A percentile compares a stretch with the other conserved stretches of the same genome.
phyloP scores from a whole-genome alignment of 1,140 invertebrate species.

The Anoplolepis gracilipes region DNA sequence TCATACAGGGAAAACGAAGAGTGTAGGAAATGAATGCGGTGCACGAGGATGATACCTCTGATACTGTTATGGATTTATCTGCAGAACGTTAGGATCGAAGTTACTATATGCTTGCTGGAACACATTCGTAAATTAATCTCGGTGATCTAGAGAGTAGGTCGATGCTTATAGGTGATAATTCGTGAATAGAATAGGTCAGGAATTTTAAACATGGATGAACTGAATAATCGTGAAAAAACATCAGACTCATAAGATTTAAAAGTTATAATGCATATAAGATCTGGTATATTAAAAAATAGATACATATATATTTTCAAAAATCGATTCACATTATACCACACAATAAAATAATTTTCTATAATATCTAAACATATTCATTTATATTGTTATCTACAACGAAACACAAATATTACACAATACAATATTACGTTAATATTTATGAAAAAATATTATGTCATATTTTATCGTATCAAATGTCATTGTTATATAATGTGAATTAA shows the following conservation, averaged over 20 bases:
- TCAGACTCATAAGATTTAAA: neutral
- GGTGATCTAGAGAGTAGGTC: neutral
- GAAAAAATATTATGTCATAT: too few species aligned
- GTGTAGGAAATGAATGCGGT: slow-evolving; percentile 36
- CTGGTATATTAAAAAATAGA: neutral
- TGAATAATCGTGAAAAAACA: neutral
- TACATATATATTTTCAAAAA: neutral
- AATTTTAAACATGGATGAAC: neutral
- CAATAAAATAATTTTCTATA: too few species aligned
- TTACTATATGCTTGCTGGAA: neutral
- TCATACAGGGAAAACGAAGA: slow-evolving; percentile 30
- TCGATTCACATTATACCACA: too few species aligned
- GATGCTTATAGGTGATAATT: neutral
- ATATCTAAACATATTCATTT: too few species aligned
- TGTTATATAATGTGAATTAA: too few species aligned
- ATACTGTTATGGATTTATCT: slow-evolving; percentile 21
- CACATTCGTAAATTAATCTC: slow-evolving; percentile 17
- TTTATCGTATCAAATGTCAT: too few species aligned
- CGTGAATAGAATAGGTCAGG: neutral
- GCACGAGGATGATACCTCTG: neutral
- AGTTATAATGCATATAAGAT: neutral
- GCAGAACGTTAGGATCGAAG: neutral
- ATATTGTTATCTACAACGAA: too few species aligned
- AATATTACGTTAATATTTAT: too few species aligned
- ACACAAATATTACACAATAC: too few species aligned